Evolutionary conservation across 2,113 vertebrate genomes (phyloP), one percentile per base, ranked within the genome.

Genomic region (Marmota flaviventris): DNA sequence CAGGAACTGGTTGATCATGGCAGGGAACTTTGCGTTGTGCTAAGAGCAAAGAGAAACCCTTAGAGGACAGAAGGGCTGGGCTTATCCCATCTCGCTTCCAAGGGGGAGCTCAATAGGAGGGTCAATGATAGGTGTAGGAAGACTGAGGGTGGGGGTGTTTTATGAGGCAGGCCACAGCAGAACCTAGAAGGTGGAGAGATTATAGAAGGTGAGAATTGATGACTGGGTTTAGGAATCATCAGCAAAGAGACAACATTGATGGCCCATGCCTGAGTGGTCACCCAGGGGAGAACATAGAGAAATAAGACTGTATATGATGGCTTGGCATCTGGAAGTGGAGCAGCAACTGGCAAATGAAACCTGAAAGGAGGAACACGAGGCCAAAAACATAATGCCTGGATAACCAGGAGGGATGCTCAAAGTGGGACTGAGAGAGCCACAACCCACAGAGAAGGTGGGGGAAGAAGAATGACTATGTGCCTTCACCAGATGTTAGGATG

Each of bases 181-280:
- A 27, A 14, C 10, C 65, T 61, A 37, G 65, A 9, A 51, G 32
- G 8, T 5, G 13, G 67, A 37, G 37, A 69, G 56, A 56, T 16
- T 4, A 3, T 13, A 18, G 85, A 53, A 34, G 5, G 22, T 2
- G 16, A 22, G 48, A 51, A 11, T 51, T 32, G 61, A 53, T n/a
- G 45, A 14, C 61, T 67, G 45, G 42, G 0, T 56, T 8, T 29
- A 58, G 75, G 73, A 24, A 45, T 11, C 34, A 3, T 39, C 18
- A 16, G 4, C 11, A 5, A 10, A 39, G 39, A 51, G n/a, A 7
- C 1, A 9, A 42, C 0, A 0, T 2, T 6, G 73, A 5, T 34
- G 65, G 14, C 4, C 0, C 4, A 5, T 1, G 4, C n/a, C n/a
- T 29, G 73, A 6, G 75, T 51, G 34, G 10, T 65, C 82, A 39